Percentiles rank a stretch among this genome's conserved stretches.
These are phyloP conservation scores for Protaetia brevitarsis DNA, from an alignment of 1,140 invertebrate genomes.

Conservation along the genomic window DNA sequence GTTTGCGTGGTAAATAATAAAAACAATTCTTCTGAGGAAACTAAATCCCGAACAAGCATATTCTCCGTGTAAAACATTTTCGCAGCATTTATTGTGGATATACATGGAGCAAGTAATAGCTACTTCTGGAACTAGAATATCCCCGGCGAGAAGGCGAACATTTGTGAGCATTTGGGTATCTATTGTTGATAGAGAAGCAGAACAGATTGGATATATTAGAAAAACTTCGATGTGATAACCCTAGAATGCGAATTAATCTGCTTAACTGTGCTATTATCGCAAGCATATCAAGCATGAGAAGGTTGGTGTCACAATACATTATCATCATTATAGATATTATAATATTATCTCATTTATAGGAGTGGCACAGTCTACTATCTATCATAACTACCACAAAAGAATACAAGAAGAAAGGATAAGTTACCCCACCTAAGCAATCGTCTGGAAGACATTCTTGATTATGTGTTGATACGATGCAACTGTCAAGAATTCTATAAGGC, in stretches of 20 bases:
- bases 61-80: no score
- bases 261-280: not conserved
- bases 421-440: not conserved
- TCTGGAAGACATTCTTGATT: slow-evolving; percentile 1
- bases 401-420: not conserved
- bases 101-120: not conserved
- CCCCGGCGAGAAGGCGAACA: not conserved
- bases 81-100: not conserved
- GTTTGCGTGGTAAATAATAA: no score
- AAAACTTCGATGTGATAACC: not conserved
- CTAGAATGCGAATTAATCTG: not conserved
- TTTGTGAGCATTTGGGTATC: no score
- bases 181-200: no score
- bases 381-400: not conserved
- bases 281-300: not conserved
- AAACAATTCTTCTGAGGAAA: no score
- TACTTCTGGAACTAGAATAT: not conserved
- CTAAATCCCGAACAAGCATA: no score
- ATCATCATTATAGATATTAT: not conserved
- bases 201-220: not conserved
- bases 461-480: slow-evolving; percentile 5
- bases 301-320: not conserved
- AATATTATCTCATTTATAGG: not conserved
- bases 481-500: not conserved
- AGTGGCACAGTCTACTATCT: not conserved